These are phyloP conservation scores for Pandion haliaetus DNA, from an alignment of 2,113 vertebrate genomes.

Conservation along the genomic window DNA sequence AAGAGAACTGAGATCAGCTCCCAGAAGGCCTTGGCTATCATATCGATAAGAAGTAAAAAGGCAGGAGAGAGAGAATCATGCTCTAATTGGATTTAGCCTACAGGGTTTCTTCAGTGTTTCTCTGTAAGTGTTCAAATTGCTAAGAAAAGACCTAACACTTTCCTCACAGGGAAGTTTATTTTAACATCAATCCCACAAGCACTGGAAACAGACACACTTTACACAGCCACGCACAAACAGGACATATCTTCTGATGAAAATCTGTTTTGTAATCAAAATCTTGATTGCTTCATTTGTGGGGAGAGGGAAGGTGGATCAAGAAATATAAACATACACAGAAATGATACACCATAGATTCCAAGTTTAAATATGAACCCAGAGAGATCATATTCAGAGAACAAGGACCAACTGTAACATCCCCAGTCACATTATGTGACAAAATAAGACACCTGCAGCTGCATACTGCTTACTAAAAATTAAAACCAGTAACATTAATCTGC, in stretches of 20 bases:
- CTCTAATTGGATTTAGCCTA: neutral
- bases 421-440: neutral
- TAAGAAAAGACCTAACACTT: neutral
- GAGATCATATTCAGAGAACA: neutral
- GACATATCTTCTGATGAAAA: neutral
- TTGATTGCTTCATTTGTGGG: conserved; percentile 14
- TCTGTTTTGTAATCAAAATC: neutral
- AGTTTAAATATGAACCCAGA: neutral
- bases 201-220: neutral
- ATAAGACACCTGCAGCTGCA: neutral
- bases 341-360: neutral
- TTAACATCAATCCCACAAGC: neutral
- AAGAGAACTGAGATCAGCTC: neutral
- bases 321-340: conserved; percentile 34
- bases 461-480: neutral
- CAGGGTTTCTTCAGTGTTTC: neutral
- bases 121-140: neutral
- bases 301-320: neutral
- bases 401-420: neutral
- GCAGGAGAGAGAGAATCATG: neutral
- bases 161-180: neutral
- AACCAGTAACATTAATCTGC: neutral
- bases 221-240: neutral
- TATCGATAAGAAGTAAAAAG: neutral
- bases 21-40: neutral